Conservation (phyloP, 92 coral and sea anemone genomes). For the Palythoa grandiflora region DNA sequence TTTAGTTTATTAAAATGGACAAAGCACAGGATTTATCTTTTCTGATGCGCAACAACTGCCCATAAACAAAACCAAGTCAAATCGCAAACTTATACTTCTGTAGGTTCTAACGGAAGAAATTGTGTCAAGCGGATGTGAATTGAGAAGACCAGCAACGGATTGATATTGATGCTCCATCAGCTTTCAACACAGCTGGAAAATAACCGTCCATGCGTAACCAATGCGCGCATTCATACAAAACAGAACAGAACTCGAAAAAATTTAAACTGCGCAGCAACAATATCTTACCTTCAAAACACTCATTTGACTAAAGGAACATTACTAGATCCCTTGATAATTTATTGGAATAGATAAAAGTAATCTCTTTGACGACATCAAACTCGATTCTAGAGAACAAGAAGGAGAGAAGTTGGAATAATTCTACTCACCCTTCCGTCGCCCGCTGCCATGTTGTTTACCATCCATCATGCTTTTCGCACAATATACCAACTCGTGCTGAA, state of each 20-base stretch:
- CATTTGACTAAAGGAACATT: not conserved
- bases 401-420: not conserved
- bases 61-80: not conserved
- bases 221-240: constrained; percentile 12
- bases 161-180: not conserved
- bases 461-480: constrained; percentile 73
- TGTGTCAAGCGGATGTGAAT: not conserved
- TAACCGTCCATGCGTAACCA: constrained; percentile 45
- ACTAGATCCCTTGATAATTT: not conserved
- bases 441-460: constrained; percentile 94
- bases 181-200: constrained; percentile 22
- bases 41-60: constrained; percentile 14
- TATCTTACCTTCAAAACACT: not conserved
- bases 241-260: constrained; percentile 14
- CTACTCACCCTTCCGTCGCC: constrained; percentile 79
- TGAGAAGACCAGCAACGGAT: not conserved
- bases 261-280: not conserved
- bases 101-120: not conserved
- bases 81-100: constrained; percentile 9
- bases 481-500: not conserved
- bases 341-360: constrained; percentile 4
- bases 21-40: not conserved
- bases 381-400: constrained; percentile 36
- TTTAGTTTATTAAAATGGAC: not conserved
- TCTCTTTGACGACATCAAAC: not conserved